phyloP scores from a whole-genome alignment of 2,888 invertebrate genomes.

The Monopis laevigella region DNA sequence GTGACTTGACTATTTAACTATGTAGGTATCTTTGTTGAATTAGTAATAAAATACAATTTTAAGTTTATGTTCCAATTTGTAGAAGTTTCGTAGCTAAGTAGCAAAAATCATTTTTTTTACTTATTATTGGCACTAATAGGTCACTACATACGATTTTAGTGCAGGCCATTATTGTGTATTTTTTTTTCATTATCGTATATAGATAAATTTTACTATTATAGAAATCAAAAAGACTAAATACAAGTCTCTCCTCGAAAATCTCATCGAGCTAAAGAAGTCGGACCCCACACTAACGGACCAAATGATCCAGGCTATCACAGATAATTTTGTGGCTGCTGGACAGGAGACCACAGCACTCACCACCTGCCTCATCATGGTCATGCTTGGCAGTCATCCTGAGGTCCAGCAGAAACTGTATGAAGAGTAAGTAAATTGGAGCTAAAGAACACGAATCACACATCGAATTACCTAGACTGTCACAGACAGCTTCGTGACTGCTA shows the following conservation, averaged over 20 bases:
- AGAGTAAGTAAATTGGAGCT: conserved; percentile 47
- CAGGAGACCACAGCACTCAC: conserved; percentile 3
- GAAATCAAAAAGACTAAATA: conserved; percentile 31
- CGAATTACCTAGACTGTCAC: conserved; percentile 56
- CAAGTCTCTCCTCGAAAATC: conserved; percentile 59
- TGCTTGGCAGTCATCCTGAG: conserved; percentile 40
- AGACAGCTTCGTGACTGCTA: background rate
- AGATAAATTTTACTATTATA: too few relatives aligned
- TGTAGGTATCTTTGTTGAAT: too few relatives aligned
- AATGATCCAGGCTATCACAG: conserved; percentile 63
- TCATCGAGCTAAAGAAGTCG: conserved; percentile 50
- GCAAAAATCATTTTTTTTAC: too few relatives aligned
- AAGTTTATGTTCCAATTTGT: too few relatives aligned
- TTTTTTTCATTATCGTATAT: too few relatives aligned
- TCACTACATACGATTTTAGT: too few relatives aligned
- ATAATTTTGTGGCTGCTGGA: conserved; percentile 30
- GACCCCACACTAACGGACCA: conserved; percentile 49
- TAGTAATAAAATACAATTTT: too few relatives aligned
- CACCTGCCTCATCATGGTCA: conserved; percentile 12
- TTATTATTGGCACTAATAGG: too few relatives aligned
- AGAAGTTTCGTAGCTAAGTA: too few relatives aligned
- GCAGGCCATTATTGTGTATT: too few relatives aligned
- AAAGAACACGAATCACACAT: conserved; percentile 36
- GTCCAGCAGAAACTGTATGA: conserved; percentile 40
- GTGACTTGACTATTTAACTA: too few relatives aligned